Evolutionary conservation across 2,888 invertebrate genomes (phyloP).

Genomic region (Drosophila buzzatii): DNA sequence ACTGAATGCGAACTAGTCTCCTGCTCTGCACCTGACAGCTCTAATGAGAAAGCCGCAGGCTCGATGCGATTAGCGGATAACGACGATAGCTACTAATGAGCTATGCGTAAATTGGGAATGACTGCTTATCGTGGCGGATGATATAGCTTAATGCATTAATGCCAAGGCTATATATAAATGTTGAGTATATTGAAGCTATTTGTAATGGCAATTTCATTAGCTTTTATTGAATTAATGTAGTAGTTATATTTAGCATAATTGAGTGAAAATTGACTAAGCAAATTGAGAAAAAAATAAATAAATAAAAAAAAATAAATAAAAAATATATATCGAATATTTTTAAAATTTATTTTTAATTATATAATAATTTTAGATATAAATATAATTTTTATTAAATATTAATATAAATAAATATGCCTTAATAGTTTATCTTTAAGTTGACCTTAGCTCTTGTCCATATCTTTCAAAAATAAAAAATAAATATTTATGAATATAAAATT

Average conservation of each 20-base stretch:
- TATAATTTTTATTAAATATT: no score
- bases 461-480: no score
- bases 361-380: no score
- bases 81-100: slow-evolving; percentile 33
- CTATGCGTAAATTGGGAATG: neutral
- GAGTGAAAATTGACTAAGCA: neutral
- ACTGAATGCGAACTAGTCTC: slow-evolving; percentile 19
- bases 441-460: no score
- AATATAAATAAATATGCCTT: no score
- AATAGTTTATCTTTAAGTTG: no score
- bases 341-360: no score
- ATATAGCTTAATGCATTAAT: neutral
- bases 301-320: no score
- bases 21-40: neutral
- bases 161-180: neutral
- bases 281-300: neutral
- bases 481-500: no score
- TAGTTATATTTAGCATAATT: neutral
- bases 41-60: slow-evolving; percentile 12
- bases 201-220: neutral
- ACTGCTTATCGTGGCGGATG: neutral
- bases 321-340: no score
- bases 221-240: neutral
- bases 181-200: neutral
- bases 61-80: slow-evolving; percentile 25